Evolutionary conservation across 2,113 vertebrate species (phyloP).

Genomic region (Sander lucioperca): DNA sequence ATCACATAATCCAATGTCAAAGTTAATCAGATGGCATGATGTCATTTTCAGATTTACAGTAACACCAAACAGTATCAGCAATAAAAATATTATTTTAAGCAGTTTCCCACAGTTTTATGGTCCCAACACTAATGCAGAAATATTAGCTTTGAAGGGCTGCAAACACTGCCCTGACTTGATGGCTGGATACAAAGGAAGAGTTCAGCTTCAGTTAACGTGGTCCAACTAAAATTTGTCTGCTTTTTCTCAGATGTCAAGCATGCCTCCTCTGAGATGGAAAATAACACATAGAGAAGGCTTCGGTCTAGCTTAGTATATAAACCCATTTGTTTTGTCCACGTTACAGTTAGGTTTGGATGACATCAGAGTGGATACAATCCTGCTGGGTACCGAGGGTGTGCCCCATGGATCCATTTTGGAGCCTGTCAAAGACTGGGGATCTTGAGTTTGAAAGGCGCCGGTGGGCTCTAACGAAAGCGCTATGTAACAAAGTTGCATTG

Average conservation of each 20-base stretch:
- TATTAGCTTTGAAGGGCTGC: neutral
- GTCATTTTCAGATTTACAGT: conserved; percentile 13
- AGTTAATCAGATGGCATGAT: conserved; percentile 31
- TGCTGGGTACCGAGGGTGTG: neutral
- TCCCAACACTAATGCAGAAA: conserved; percentile 14
- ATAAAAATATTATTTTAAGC: conserved; percentile 44
- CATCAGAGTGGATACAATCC: neutral
- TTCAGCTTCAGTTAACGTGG: neutral
- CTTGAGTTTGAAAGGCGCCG: neutral
- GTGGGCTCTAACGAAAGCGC: neutral
- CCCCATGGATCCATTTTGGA: conserved; percentile 14
- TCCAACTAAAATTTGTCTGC: neutral
- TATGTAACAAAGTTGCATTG: neutral
- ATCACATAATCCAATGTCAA: conserved; percentile 31
- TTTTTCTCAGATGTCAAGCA: conserved; percentile 16
- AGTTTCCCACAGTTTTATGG: conserved; percentile 48
- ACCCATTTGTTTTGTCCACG: neutral
- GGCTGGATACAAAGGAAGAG: conserved; percentile 5
- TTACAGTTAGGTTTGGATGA: neutral
- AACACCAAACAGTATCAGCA: conserved; percentile 8
- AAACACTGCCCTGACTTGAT: neutral
- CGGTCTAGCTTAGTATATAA: neutral
- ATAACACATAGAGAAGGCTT: neutral
- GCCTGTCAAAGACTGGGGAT: neutral
- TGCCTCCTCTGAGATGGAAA: neutral